Conservation (phyloP, 2,797 vertebrate species). For the Scomberomorus guttatus region DNA sequence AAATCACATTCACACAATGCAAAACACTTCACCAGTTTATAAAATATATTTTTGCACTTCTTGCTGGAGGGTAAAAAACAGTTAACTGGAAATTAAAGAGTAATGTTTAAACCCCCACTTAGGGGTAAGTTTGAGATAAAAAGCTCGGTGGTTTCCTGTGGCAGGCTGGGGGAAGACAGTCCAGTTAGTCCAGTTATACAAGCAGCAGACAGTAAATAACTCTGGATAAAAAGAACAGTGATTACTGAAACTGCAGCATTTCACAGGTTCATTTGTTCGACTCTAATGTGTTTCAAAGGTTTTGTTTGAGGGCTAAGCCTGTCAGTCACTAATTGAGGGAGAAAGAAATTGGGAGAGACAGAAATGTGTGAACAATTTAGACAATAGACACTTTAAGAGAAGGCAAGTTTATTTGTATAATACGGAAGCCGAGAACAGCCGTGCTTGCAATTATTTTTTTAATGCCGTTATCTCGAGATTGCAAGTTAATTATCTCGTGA, state of each 20-base stretch:
- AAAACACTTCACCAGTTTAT: neutral
- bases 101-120: neutral
- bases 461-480: too few relatives aligned
- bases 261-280: neutral
- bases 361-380: neutral
- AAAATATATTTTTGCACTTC: too few relatives aligned
- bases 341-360: neutral
- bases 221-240: neutral
- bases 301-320: neutral
- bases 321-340: neutral
- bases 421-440: too few relatives aligned
- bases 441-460: too few relatives aligned
- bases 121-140: neutral
- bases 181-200: conserved; percentile 37
- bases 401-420: too few relatives aligned
- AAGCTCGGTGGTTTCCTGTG: neutral
- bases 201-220: neutral
- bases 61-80: neutral
- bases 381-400: neutral
- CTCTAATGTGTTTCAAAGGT: neutral
- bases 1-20: too few relatives aligned
- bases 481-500: too few relatives aligned
- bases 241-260: neutral
- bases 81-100: neutral
- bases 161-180: too few relatives aligned